Evolutionary conservation across 2,888 invertebrate species (phyloP).

Genomic region (Venustoraphidia nigricollis): DNA sequence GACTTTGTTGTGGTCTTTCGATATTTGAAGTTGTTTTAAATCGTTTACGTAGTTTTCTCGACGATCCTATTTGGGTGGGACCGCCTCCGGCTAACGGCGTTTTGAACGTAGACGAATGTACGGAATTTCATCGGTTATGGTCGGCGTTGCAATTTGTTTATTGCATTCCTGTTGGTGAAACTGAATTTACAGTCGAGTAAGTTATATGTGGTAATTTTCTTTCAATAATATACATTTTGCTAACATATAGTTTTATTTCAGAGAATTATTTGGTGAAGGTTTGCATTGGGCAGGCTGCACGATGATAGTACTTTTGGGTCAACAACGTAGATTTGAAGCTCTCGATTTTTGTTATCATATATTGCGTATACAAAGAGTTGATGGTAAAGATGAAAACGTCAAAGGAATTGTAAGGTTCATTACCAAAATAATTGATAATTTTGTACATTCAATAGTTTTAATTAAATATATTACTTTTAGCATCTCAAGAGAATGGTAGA

Average conservation of each 20-base stretch:
- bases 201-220: conserved; percentile 23
- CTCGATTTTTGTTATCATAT: conserved; percentile 98
- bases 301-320: conserved; percentile 86
- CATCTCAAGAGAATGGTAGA: conserved; percentile 94
- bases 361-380: conserved; percentile 84
- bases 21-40: conserved; percentile 92
- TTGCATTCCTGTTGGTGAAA: conserved; percentile 90
- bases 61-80: conserved; percentile 85
- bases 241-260: conserved; percentile 21
- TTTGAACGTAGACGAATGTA: conserved; percentile 91
- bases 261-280: conserved; percentile 95
- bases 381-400: conserved; percentile 87
- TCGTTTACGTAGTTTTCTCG: conserved; percentile 68
- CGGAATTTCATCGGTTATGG: conserved; percentile 92
- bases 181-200: conserved; percentile 92
- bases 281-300: conserved; percentile 98
- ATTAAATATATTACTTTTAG: conserved; percentile 33
- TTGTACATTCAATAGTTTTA: not conserved
- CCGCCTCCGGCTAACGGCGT: conserved; percentile 83
- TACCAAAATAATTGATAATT: not conserved
- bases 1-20: conserved; percentile 92
- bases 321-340: conserved; percentile 91
- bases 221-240: not conserved
- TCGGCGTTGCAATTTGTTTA: conserved; percentile 96
- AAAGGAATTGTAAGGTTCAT: conserved; percentile 77